Evolutionary conservation across 2,888 invertebrate species (phyloP), one percentile per base, ranked within the genome.

Genomic region (Operophtera brumata): DNA sequence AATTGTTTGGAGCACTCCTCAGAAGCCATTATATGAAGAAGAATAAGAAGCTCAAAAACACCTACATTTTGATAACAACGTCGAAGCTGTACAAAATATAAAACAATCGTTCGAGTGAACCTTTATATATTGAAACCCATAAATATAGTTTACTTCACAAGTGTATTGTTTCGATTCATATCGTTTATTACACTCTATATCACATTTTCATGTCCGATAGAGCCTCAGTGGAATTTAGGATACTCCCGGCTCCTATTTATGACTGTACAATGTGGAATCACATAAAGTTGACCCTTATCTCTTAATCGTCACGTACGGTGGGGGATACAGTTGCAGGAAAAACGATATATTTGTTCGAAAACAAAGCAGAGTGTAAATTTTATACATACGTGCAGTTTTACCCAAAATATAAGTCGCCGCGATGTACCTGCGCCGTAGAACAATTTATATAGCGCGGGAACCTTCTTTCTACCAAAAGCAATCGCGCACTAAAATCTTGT

Each of bases 261-360:
- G 41, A 49, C 61, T 51, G 45, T 39, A 52, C 56, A 45, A 55
- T 43, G 40, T 41, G 46, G 50, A 56, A 47, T 54, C 51, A 32
- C 57, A 50, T 53, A 53, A 51, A 61, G 54, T 54, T 54, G 53
- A 40, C 56, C 56, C 54, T 64, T 64, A 64, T 61, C 61, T 63
- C 52, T 47, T 54, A 58, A 64, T 59, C 58, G 61, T 61, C 61
- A 58, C 64, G 61, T 64, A 51, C 14, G 45, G 40, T 44, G 36
- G n/a, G n/a, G n/a, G 46, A 34, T 61, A 64, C 59, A 48, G 52
- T 43, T 32, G 8, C 11, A 13, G 13, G 26, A 1, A 30, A 43
- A 62, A 55, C 47, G 14, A 55, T 46, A 42, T 55, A 55, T 50
- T 12, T 46, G 14, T 25, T 32, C 26, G n/a, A 13, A 28, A 9